These are phyloP conservation scores for Bovichtus variegatus DNA, from an alignment of 2,797 vertebrate species.

Conservation along the genomic window DNA sequence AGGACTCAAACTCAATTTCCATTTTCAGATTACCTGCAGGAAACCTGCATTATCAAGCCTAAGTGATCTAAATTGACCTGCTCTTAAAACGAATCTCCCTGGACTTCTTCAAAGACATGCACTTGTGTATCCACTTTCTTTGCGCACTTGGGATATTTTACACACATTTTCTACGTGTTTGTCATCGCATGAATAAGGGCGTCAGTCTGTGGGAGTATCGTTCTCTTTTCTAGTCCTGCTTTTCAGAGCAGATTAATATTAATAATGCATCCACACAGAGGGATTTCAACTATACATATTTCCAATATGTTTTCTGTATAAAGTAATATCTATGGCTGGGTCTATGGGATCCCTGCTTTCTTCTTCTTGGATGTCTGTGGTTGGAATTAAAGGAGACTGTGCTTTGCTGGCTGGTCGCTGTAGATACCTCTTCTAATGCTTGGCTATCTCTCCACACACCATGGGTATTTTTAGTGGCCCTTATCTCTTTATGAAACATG, in stretches of 20 bases:
- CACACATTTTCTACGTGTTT: background rate
- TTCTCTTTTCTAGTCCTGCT: slow-evolving; percentile 14
- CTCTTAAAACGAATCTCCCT: background rate
- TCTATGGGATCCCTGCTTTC: slow-evolving; percentile 17
- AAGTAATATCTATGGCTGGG: slow-evolving; percentile 23
- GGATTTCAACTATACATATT: slow-evolving; percentile 26
- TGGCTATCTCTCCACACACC: slow-evolving; percentile 62
- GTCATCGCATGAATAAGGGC: background rate
- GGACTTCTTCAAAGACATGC: background rate
- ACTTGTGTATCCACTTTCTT: background rate
- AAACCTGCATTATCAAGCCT: slow-evolving; percentile 3
- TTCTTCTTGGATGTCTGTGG: slow-evolving; percentile 43
- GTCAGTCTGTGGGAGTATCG: background rate
- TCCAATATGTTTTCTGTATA: slow-evolving; percentile 28
- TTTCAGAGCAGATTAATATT: slow-evolving; percentile 26
- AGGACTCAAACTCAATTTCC: slow-evolving; percentile 18
- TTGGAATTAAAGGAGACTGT: slow-evolving; percentile 59
- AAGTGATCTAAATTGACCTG: slow-evolving; percentile 10
- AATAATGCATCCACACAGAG: slow-evolving; percentile 19
- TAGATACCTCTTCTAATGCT: slow-evolving; percentile 67
- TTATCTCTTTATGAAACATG: slow-evolving; percentile 78
- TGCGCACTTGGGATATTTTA: background rate
- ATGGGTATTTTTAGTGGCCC: slow-evolving; percentile 71
- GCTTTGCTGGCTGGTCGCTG: slow-evolving; percentile 56
- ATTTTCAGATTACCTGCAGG: slow-evolving; percentile 17